phyloP scores from a whole-genome alignment of 1,140 invertebrate genomes.

The Drosophila kanapiae region DNA sequence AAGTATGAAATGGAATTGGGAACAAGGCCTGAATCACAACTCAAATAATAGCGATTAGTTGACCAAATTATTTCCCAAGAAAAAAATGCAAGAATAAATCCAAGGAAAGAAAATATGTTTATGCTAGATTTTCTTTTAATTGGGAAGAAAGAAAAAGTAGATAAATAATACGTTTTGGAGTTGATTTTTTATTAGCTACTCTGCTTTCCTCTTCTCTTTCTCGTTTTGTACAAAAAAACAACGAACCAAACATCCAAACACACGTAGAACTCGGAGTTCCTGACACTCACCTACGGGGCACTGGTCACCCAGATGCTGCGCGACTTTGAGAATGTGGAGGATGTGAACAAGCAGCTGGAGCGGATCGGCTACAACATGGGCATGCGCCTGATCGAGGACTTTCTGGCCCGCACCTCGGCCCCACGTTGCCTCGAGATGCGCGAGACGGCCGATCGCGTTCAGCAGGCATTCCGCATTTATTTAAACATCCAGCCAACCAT shows the following conservation, averaged over 20 bases:
- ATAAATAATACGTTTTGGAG: conserved; percentile 21
- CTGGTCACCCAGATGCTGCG: conserved; percentile 98
- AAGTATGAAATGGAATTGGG: conserved; percentile 6
- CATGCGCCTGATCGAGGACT: conserved; percentile 98
- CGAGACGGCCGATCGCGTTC: conserved; percentile 98
- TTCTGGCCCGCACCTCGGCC: conserved; percentile 95
- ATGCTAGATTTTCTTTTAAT: conserved; percentile 2
- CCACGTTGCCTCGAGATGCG: conserved; percentile 97
- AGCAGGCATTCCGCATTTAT: conserved; percentile 93
- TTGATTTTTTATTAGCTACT: conserved; percentile 42
- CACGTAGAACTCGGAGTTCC: conserved; percentile 96
- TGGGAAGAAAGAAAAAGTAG: neutral
- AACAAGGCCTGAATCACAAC: conserved; percentile 7
- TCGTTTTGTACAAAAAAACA: conserved; percentile 22
- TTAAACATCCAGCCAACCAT: conserved; percentile 96
- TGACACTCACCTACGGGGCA: conserved; percentile 99
- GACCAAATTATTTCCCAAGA: conserved; percentile 2
- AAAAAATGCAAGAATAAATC: conserved; percentile 19
- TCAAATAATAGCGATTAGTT: conserved; percentile 4
- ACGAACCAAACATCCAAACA: conserved; percentile 14
- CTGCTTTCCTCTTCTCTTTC: conserved; percentile 33
- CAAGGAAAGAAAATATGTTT: conserved; percentile 14
- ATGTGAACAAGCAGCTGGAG: conserved; percentile 97
- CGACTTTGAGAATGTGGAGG: conserved; percentile 98
- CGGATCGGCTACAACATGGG: conserved; percentile 99